Evolutionary conservation across 2,888 invertebrate species (phyloP).

Genomic region (Spisula solida): DNA sequence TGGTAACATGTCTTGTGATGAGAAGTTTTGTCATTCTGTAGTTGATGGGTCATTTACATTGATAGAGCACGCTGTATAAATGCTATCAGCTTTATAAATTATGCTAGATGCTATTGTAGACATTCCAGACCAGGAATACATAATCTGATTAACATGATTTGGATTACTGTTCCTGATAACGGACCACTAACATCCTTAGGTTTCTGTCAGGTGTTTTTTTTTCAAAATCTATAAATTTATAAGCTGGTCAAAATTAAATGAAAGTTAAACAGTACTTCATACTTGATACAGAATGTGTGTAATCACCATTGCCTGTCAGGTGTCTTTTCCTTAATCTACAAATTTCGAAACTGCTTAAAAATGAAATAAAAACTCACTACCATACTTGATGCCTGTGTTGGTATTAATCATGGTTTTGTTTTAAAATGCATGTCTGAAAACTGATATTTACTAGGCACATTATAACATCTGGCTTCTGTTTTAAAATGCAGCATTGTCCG

Average conservation of each 20-base stretch:
- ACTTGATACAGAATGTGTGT: too few relatives aligned
- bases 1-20: conserved; percentile 1
- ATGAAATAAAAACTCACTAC: background rate
- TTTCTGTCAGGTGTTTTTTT: too few relatives aligned
- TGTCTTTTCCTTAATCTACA: too few relatives aligned
- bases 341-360: too few relatives aligned
- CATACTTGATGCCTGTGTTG: background rate
- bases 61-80: conserved; percentile 3
- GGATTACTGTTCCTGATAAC: too few relatives aligned
- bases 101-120: background rate
- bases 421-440: background rate
- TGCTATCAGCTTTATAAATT: background rate
- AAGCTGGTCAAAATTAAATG: too few relatives aligned
- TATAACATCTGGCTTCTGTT: background rate
- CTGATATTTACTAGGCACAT: background rate
- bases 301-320: too few relatives aligned
- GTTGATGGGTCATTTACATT: background rate
- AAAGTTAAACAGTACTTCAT: too few relatives aligned
- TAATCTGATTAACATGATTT: too few relatives aligned
- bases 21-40: background rate
- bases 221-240: too few relatives aligned
- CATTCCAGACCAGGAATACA: background rate
- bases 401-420: background rate
- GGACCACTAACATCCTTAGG: too few relatives aligned
- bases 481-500: background rate